These are phyloP conservation scores for Cynodonichthys magdalenae DNA, from an alignment of 2,797 vertebrate genomes.

Conservation along the genomic window DNA sequence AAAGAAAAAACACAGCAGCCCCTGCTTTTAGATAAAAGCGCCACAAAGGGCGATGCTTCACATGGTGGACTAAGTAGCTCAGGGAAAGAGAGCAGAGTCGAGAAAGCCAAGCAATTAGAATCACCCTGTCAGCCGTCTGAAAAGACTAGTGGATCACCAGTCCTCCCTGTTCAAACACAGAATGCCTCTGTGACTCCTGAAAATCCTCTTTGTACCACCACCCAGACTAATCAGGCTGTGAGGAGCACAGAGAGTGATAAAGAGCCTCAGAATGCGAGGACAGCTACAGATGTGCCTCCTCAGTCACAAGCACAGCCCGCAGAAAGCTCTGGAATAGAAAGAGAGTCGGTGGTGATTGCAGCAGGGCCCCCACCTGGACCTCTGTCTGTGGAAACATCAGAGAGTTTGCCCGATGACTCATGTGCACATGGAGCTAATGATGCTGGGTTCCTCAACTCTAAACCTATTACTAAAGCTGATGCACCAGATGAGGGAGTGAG, in stretches of 20 bases:
- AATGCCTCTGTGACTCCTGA: slow-evolving; percentile 1
- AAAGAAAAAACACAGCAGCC: slow-evolving; percentile 25
- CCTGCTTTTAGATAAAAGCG: slow-evolving; percentile 24
- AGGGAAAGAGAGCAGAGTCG: slow-evolving; percentile 19
- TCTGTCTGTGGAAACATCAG: slow-evolving; percentile 60
- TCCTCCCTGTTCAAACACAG: slow-evolving; percentile 19
- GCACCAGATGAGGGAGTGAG: slow-evolving; percentile 25
- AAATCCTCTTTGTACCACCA: slow-evolving; percentile 19
- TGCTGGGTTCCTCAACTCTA: slow-evolving; percentile 27
- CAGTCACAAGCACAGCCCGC: slow-evolving; percentile 28
- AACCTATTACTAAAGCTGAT: slow-evolving; percentile 35
- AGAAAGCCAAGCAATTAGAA: slow-evolving; percentile 18
- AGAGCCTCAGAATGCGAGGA: slow-evolving; percentile 18
- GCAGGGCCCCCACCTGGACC: slow-evolving; percentile 42
- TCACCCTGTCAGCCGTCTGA: slow-evolving; percentile 5
- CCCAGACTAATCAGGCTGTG: slow-evolving; percentile 38
- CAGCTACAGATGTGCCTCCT: slow-evolving; percentile 17
- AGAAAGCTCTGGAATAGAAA: slow-evolving; percentile 38
- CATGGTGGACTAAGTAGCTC: slow-evolving; percentile 5
- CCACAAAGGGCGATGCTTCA: slow-evolving; percentile 8
- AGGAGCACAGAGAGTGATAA: slow-evolving; percentile 27
- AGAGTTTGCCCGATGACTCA: slow-evolving; percentile 65
- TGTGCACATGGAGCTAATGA: slow-evolving; percentile 55
- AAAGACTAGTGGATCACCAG: slow-evolving; percentile 8
- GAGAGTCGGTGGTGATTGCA: slow-evolving; percentile 17